Base-by-base conservation (phyloP, 2,888 invertebrate genomes). In the Yponomeuta evonymella region DNA sequence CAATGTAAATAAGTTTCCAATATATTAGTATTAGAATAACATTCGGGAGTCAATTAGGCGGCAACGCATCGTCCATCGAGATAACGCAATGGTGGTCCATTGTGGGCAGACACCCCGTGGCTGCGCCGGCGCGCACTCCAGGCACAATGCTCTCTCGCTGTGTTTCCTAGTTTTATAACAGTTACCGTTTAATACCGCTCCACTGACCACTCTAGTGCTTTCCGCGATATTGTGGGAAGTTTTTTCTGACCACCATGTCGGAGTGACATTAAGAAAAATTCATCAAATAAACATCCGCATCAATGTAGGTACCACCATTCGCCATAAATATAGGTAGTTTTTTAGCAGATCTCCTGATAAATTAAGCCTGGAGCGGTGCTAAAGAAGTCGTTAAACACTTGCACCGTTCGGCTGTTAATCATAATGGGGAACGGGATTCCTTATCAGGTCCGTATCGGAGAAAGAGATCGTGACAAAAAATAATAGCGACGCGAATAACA, bases 11-110 rank as follows among this genome's bases (percentile, higher is more conserved):
- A 78, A 73, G 79, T 78, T 81, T 82, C 83, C 81, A 88, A 87
- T 88, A 88, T 86, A 81, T 83, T 86, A 85, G 84, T 89, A 91
- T 91, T 89, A 88, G 86, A 89, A 86, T 87, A 86, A 83, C 84
- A 81, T 89, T 90, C 90, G 89, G 90, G 81, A 90, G 86, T 91
- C 91, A 91, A 92, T 91, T 90, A 89, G 87, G 90, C 90, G 89
- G 86, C 81, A 87, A 86, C 83, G 85, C 88, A 89, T 88, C 87
- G 90, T 84, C 87, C 88, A 89, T 90, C 90, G 87, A 87, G 90
- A 90, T 90, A 90, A 83, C 86, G 80, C 84, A 76, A 92, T 92
- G 90, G 91, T 88, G 91, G 91, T 84, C 87, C 89, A 92, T 92
- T 92, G 91, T 92, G 81, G 83, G 72, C 72, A 74, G 86, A 79